These are phyloP conservation scores for Agrotis puta DNA, from an alignment of 2,888 invertebrate genomes.

Conservation along the genomic window DNA sequence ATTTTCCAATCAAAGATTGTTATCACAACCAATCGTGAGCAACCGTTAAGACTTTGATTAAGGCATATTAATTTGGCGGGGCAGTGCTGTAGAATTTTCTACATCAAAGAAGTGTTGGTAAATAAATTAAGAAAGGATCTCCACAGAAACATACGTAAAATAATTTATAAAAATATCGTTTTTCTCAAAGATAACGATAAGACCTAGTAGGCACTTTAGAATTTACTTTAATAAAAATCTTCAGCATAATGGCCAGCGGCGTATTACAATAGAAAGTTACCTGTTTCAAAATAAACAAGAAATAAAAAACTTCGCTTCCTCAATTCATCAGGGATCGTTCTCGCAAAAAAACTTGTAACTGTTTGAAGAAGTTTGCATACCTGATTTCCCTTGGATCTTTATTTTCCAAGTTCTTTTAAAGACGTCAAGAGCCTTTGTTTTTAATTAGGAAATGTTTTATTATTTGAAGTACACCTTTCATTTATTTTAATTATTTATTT, in stretches of 20 bases:
- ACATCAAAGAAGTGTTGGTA: no score
- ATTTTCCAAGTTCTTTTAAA: constrained; percentile 23
- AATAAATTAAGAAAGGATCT: not conserved
- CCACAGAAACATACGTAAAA: not conserved
- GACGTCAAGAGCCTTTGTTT: constrained; percentile 14
- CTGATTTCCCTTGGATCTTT: constrained; percentile 45
- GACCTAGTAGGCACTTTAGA: no score
- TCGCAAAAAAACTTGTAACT: constrained; percentile 37
- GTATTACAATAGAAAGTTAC: constrained; percentile 2
- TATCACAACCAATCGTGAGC: no score
- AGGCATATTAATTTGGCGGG: no score
- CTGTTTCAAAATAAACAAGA: constrained; percentile 33
- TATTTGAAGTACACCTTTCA: not conserved
- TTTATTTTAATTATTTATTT: not conserved
- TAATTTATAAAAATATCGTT: no score
- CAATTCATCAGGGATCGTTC: constrained; percentile 24
- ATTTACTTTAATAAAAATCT: not conserved
- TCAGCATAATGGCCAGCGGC: not conserved
- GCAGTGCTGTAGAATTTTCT: no score
- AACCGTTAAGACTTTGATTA: no score
- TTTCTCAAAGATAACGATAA: no score
- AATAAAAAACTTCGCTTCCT: constrained; percentile 6
- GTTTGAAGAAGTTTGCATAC: constrained; percentile 44
- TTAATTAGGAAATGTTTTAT: not conserved
- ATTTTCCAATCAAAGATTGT: no score